Percentiles rank a stretch among this genome's conserved stretches.
These are phyloP conservation scores for Equus quagga DNA, from an alignment of 2,113 vertebrate genomes.

Conservation along the genomic window DNA sequence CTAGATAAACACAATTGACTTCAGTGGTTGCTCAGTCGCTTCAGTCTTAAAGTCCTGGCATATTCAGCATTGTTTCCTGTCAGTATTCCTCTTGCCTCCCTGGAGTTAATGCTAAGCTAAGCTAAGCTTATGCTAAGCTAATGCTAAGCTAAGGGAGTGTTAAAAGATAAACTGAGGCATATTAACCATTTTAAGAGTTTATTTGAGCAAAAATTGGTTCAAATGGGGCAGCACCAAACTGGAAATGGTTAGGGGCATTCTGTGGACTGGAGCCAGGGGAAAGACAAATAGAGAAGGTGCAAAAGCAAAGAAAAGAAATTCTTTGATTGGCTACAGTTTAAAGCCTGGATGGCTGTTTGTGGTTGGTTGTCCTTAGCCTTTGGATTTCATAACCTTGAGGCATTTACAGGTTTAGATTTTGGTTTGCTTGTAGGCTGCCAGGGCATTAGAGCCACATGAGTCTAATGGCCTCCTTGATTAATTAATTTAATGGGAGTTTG, in stretches of 20 bases:
- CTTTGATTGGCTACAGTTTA: neutral
- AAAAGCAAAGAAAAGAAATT: neutral
- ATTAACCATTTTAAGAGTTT: neutral
- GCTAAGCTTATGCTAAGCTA: neutral
- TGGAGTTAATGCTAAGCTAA: neutral
- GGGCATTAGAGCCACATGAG: neutral
- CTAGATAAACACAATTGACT: neutral
- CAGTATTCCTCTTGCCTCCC: neutral
- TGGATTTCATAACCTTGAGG: neutral
- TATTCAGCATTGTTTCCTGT: neutral
- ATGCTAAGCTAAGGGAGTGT: neutral
- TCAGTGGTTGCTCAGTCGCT: neutral
- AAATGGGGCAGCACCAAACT: neutral
- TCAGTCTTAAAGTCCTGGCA: neutral
- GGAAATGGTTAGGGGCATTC: neutral
- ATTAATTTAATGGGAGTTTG: neutral
- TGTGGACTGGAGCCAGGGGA: neutral
- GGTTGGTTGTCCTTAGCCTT: neutral
- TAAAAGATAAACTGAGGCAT: neutral
- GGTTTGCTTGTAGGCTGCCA: neutral
- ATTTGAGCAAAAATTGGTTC: neutral
- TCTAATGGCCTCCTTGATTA: neutral
- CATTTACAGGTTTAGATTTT: neutral
- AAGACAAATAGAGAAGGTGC: neutral
- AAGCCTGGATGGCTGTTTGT: neutral